Percentiles rank a stretch among this genome's conserved stretches.
Conservation (phyloP, 2,888 invertebrate genomes). For the Heteromyza rotundicornis region DNA sequence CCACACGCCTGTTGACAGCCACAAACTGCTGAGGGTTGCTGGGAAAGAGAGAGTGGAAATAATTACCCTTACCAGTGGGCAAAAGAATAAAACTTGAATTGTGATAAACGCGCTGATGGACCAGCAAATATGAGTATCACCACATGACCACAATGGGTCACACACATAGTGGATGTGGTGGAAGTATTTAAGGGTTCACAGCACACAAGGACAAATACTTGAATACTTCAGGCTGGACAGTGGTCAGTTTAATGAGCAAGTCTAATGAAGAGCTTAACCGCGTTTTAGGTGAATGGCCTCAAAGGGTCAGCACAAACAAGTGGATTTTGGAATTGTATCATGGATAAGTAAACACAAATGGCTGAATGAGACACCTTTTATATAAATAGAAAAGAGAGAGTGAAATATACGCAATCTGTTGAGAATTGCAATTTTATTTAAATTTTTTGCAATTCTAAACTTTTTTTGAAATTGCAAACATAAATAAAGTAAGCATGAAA, state of each 20-base stretch:
- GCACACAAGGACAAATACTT: too few species aligned
- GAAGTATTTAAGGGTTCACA: neutral
- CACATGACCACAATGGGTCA: neutral
- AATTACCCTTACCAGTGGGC: slow-evolving; percentile 36
- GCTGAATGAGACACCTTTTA: too few species aligned
- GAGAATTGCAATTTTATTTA: slow-evolving; percentile 59
- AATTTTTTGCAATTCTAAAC: slow-evolving; percentile 36
- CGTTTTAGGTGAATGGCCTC: neutral
- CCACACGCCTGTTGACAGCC: slow-evolving; percentile 36
- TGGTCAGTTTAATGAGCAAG: slow-evolving; percentile 27
- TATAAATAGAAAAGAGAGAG: neutral
- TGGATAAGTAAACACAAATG: neutral
- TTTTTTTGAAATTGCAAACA: slow-evolving; percentile 41
- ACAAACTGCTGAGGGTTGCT: slow-evolving; percentile 8
- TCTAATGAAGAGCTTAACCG: slow-evolving; percentile 31
- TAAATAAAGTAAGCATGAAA: slow-evolving; percentile 58
- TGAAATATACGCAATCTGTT: slow-evolving; percentile 32
- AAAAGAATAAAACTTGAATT: neutral
- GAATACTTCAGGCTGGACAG: too few species aligned
- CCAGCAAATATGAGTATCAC: slow-evolving; percentile 18
- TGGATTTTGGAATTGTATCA: neutral
- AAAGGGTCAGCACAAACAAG: neutral
- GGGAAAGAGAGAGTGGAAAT: slow-evolving; percentile 20
- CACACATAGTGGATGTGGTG: neutral
- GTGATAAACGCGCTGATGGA: slow-evolving; percentile 19